Evolutionary conservation across 2,888 invertebrate species (phyloP).

Genomic region (Chirona hameri): DNA sequence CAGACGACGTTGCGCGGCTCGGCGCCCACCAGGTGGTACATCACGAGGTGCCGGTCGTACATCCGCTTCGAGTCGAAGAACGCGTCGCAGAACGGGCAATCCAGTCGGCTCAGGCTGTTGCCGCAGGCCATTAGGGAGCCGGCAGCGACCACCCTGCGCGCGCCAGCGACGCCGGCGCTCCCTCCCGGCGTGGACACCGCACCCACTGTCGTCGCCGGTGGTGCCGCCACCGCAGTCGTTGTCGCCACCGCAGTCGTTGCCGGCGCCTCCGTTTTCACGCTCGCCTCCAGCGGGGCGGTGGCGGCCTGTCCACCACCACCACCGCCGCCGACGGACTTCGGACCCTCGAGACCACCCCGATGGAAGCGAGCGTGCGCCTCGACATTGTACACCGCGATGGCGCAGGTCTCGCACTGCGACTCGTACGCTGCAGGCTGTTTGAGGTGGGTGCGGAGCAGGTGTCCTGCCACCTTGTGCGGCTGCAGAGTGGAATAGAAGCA

Average conservation of each 20-base stretch:
- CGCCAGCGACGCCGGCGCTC: neutral
- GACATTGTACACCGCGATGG: neutral
- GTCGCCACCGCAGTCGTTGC: too few relatives aligned
- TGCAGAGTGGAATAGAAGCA: neutral
- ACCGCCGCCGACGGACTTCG: neutral
- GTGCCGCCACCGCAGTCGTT: too few relatives aligned
- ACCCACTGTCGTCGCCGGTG: too few relatives aligned
- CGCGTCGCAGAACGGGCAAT: constrained; percentile 6
- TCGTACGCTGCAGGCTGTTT: neutral
- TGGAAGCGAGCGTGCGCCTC: neutral
- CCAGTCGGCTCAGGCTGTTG: neutral
- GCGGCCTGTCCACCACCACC: too few relatives aligned
- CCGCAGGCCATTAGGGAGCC: neutral
- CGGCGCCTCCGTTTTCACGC: too few relatives aligned
- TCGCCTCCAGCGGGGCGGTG: too few relatives aligned
- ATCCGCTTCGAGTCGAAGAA: neutral
- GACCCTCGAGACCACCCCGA: too few relatives aligned
- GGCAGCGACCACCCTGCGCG: neutral
- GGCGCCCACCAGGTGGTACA: neutral
- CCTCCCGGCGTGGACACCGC: neutral
- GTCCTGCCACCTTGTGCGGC: neutral
- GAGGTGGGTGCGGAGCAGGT: neutral
- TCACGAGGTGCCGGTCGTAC: neutral
- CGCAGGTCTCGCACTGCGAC: neutral
- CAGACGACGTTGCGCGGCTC: neutral